These are phyloP conservation scores for Drosophila mayri DNA, from an alignment of 1,140 invertebrate species.

Conservation along the genomic window DNA sequence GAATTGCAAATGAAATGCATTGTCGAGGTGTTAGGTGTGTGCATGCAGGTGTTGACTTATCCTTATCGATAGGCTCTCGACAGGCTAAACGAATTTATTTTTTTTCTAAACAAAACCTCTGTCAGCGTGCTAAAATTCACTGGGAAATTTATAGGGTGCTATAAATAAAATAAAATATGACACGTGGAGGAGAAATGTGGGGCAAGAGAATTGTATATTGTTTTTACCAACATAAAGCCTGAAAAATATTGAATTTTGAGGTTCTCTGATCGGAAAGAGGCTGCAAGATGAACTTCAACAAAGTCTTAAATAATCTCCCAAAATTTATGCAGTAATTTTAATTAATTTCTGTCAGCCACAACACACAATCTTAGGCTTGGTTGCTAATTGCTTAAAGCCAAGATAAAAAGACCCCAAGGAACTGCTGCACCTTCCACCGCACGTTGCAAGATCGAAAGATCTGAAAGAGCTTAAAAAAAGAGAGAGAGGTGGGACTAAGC, in stretches of 20 bases:
- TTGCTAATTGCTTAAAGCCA: conserved; percentile 24
- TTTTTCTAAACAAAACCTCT: conserved; percentile 45
- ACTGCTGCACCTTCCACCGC: not conserved
- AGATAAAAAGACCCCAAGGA: conserved; percentile 5
- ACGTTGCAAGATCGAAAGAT: conserved; percentile 2
- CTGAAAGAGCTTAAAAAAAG: not conserved
- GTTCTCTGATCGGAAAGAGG: too few relatives aligned
- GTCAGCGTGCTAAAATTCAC: conserved; percentile 1
- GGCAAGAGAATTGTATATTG: too few relatives aligned
- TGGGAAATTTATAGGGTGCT: conserved; percentile 16
- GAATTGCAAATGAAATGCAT: conserved; percentile 53
- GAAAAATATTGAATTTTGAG: too few relatives aligned
- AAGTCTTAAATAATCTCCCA: not conserved
- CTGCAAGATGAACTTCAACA: too few relatives aligned
- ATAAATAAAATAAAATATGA: conserved; percentile 40
- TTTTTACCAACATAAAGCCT: too few relatives aligned
- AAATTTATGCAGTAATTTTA: conserved; percentile 10
- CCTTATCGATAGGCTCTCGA: conserved; percentile 58
- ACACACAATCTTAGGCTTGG: conserved; percentile 3
- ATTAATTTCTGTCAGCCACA: conserved; percentile 23
- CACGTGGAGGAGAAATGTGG: not conserved
- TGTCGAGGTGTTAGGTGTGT: conserved; percentile 5
- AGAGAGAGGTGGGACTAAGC: conserved; percentile 8
- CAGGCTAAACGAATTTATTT: conserved; percentile 48
- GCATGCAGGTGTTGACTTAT: conserved; percentile 48